Conservation (phyloP, 2,888 invertebrate species). For the Chelonus formosanus region DNA sequence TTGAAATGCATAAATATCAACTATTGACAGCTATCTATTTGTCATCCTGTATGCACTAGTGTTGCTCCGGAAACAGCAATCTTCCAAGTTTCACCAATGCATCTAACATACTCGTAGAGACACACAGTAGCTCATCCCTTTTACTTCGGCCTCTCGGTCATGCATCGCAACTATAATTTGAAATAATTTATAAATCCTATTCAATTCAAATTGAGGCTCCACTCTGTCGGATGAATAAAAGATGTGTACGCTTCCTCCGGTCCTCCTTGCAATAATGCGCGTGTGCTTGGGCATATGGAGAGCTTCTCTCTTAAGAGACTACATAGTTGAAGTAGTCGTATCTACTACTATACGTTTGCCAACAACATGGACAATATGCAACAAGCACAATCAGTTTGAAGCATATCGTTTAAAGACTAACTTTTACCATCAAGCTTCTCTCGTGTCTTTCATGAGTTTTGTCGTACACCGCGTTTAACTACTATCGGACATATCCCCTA, state of each 20-base stretch:
- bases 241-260: conserved; percentile 49
- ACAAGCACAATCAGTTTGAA: too few species aligned
- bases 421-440: too few species aligned
- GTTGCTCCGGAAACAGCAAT: too few species aligned
- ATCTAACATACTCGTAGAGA: background rate
- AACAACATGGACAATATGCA: background rate
- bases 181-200: conserved; percentile 66
- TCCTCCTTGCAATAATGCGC: conserved; percentile 48
- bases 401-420: too few species aligned
- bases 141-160: conserved; percentile 37
- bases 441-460: conserved; percentile 5
- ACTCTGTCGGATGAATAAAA: conserved; percentile 66
- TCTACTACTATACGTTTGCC: conserved; percentile 1
- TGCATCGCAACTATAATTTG: conserved; percentile 64
- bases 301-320: conserved; percentile 25
- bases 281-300: conserved; percentile 55
- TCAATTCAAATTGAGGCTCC: conserved; percentile 66
- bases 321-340: conserved; percentile 16
- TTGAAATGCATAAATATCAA: too few species aligned
- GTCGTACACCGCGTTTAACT: conserved; percentile 21
- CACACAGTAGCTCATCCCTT: conserved; percentile 19
- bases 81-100: too few species aligned
- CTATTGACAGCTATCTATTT: too few species aligned
- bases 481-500: conserved; percentile 7
- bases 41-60: too few species aligned